Base-by-base conservation (phyloP, 2,797 vertebrate genomes). In the Sciurus vulgaris region DNA sequence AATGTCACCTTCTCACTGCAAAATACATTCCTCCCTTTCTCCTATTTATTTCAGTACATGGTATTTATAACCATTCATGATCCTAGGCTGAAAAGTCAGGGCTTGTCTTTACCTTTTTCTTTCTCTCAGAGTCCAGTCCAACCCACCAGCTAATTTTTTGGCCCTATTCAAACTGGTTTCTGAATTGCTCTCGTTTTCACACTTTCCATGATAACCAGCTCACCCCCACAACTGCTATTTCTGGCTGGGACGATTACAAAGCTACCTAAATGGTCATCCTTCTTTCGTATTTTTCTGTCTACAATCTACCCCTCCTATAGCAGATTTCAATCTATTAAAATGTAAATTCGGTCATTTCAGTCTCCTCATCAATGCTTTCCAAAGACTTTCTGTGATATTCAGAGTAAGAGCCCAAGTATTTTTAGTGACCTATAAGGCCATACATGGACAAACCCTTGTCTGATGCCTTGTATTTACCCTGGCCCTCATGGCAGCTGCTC, bases 311-410 rank as follows among this genome's bases (percentile, higher is more conserved):
- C 28, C 70, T 90, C 14, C 44, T n/a, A 49, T 8, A 70, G 88
- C 4, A 77, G 13, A 70, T 92, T 94, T 81, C 24, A 79, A 3
- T 63, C 56, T 74, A 26, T 47, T 90, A 51, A 65, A 93, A 85
- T 70, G 14, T 41, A 93, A 81, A 74, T 79, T 17, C 2, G 65
- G 30, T 76, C 44, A 96, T 72, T 92, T 93, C 38, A 44, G 9
- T 69, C 7, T 77, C 7, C 54, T 82, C 65, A 51, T 41, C 30
- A 44, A 1, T 86, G 44, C 35, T 89, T 92, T 73, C 51, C 9
- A 95, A 90, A 84, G n/a, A 67, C 22, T 89, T 96, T 17, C 20
- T 10, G 47, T 72, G 33, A 54, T 14, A 93, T 92, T 94, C 35
- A 35, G 17, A 12, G 38, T 65, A 79, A 10, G 88, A 86, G 41